These are phyloP conservation scores for Andrena minutula DNA, from an alignment of 2,888 invertebrate species.

Conservation along the genomic window DNA sequence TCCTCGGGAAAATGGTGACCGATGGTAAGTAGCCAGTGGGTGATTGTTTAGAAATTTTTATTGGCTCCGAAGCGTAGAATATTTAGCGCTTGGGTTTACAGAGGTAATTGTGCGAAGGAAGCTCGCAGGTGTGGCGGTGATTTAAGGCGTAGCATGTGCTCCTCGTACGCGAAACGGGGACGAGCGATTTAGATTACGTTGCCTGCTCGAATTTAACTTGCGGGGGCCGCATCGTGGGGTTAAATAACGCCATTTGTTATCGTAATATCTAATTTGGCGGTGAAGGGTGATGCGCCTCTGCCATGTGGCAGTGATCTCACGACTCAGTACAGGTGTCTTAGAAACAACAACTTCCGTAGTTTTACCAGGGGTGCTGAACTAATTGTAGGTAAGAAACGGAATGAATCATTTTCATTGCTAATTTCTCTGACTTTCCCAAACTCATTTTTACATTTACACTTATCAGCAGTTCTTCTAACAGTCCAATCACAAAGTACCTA, in stretches of 20 bases:
- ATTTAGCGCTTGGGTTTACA: no score
- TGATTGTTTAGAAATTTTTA: no score
- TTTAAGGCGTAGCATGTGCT: constrained; percentile 42
- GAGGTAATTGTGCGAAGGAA: constrained; percentile 4
- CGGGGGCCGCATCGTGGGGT: constrained; percentile 46
- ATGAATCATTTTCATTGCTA: constrained; percentile 13
- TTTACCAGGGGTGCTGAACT: constrained; percentile 36
- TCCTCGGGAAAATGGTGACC: not conserved
- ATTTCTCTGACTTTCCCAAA: not conserved
- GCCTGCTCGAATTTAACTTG: constrained; percentile 57
- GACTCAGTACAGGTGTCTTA: constrained; percentile 66
- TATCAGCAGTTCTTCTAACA: not conserved
- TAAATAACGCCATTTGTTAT: constrained; percentile 72
- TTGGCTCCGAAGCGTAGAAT: not conserved
- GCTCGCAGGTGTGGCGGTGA: constrained; percentile 40
- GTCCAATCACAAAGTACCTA: no score
- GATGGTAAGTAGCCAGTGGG: not conserved
- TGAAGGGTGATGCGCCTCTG: constrained; percentile 61
- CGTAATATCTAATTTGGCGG: constrained; percentile 71
- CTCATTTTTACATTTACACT: constrained; percentile 3
- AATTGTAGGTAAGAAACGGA: constrained; percentile 3
- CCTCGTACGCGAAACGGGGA: constrained; percentile 20
- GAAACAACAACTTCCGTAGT: constrained; percentile 47
- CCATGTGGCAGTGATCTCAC: constrained; percentile 71
- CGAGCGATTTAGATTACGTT: constrained; percentile 29